A percentile compares a stretch with the other conserved stretches of the same genome.
phyloP scores from a whole-genome alignment of 1,140 invertebrate species.

The Leguminivora glycinivorella region DNA sequence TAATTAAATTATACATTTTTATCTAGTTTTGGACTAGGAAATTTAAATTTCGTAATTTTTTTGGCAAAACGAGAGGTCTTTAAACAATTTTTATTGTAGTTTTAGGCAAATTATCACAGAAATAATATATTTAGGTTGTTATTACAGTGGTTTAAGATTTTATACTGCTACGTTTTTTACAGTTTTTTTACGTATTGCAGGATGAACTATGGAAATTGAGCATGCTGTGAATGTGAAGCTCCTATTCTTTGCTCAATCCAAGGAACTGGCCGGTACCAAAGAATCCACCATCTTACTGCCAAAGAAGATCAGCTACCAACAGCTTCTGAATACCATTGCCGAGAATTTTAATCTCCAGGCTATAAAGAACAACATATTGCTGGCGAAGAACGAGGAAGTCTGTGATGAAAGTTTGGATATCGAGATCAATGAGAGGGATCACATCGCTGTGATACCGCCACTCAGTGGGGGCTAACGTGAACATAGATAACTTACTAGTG shows the following conservation, averaged over 20 bases:
- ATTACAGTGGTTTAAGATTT: no score
- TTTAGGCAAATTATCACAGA: no score
- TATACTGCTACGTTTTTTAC: background rate
- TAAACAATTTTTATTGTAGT: no score
- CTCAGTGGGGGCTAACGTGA: slow-evolving; percentile 88
- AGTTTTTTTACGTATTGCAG: slow-evolving; percentile 44
- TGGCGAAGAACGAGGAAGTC: slow-evolving; percentile 91
- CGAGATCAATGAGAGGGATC: slow-evolving; percentile 83
- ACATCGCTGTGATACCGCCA: slow-evolving; percentile 92
- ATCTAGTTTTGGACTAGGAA: no score
- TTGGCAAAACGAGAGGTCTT: no score
- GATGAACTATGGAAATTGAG: slow-evolving; percentile 70
- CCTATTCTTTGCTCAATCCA: slow-evolving; percentile 93
- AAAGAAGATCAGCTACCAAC: slow-evolving; percentile 70
- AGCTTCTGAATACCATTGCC: slow-evolving; percentile 82
- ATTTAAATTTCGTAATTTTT: no score
- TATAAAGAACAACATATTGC: slow-evolving; percentile 85
- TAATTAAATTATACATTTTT: no score
- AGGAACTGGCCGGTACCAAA: slow-evolving; percentile 85
- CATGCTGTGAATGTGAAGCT: slow-evolving; percentile 81
- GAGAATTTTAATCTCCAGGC: slow-evolving; percentile 82
- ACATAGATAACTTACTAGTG: no score
- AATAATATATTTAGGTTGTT: no score
- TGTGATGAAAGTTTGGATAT: slow-evolving; percentile 80
- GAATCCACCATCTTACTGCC: slow-evolving; percentile 79